Conservation (phyloP, 2,888 invertebrate genomes). For the Dimorphilus gyrociliatus region DNA sequence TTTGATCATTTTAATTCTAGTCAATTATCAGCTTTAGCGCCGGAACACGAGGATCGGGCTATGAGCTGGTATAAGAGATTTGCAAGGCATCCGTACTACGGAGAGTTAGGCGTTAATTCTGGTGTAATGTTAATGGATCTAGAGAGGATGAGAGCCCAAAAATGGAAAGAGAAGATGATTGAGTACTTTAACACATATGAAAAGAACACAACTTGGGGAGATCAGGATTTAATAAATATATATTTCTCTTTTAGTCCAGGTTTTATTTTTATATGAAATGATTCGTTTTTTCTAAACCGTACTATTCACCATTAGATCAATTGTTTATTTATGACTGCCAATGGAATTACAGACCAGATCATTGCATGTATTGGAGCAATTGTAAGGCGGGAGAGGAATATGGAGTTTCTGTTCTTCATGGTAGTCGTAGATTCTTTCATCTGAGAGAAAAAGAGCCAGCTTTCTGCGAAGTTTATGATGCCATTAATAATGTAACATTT, state of each 20-base stretch:
- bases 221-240: slow-evolving; percentile 84
- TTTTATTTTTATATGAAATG: slow-evolving; percentile 18
- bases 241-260: slow-evolving; percentile 68
- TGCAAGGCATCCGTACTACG: slow-evolving; percentile 84
- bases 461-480: slow-evolving; percentile 54
- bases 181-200: slow-evolving; percentile 70
- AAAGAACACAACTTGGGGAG: slow-evolving; percentile 77
- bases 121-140: slow-evolving; percentile 96
- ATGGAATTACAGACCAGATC: slow-evolving; percentile 82
- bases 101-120: slow-evolving; percentile 74
- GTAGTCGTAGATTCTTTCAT: slow-evolving; percentile 70
- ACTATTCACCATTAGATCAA: slow-evolving; percentile 44
- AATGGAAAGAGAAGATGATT: slow-evolving; percentile 67
- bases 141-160: slow-evolving; percentile 67
- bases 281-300: neutral
- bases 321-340: slow-evolving; percentile 63
- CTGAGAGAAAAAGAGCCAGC: slow-evolving; percentile 67
- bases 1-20: slow-evolving; percentile 62
- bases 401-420: slow-evolving; percentile 72
- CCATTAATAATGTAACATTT: slow-evolving; percentile 36
- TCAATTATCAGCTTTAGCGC: slow-evolving; percentile 69
- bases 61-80: slow-evolving; percentile 90
- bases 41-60: slow-evolving; percentile 76
- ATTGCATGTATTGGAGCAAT: slow-evolving; percentile 83
- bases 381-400: slow-evolving; percentile 53